Evolutionary conservation across 2,888 invertebrate genomes (phyloP).

Genomic region (Pandemis corylana): DNA sequence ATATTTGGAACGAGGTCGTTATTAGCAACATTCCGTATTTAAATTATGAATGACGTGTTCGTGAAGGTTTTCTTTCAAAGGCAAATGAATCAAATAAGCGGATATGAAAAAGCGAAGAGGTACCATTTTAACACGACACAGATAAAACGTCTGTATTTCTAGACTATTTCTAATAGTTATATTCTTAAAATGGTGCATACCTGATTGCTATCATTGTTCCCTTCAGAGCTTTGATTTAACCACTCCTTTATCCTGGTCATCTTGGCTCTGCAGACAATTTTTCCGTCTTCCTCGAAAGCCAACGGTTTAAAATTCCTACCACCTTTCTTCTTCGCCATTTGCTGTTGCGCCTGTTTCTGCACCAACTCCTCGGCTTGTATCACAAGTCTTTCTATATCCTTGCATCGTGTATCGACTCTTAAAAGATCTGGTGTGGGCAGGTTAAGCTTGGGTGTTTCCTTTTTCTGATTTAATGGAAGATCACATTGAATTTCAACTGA

Average conservation of each 20-base stretch:
- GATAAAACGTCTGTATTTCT: no score
- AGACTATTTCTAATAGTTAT: no score
- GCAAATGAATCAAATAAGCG: background rate
- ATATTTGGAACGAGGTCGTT: conserved; percentile 23
- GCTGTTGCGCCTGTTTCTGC: conserved; percentile 79
- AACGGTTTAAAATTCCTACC: conserved; percentile 81
- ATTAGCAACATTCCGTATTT: background rate
- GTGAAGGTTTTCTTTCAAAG: background rate
- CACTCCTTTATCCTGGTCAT: conserved; percentile 89
- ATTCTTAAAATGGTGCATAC: conserved; percentile 51
- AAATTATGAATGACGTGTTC: background rate
- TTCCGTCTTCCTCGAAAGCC: conserved; percentile 81
- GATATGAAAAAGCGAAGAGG: background rate
- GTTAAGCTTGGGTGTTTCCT: conserved; percentile 61
- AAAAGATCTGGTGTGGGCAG: conserved; percentile 78
- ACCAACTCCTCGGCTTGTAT: conserved; percentile 93
- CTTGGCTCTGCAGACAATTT: conserved; percentile 82
- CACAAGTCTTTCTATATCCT: conserved; percentile 90
- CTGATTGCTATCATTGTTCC: conserved; percentile 74
- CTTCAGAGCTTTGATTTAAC: conserved; percentile 85
- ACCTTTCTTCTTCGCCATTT: conserved; percentile 79
- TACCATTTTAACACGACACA: no score
- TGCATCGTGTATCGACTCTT: conserved; percentile 79
- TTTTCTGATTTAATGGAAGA: conserved; percentile 68
- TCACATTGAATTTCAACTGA: conserved; percentile 81